Evolutionary conservation across 2,888 invertebrate genomes (phyloP), one percentile per base, ranked within the genome.

Genomic region (Pilophorus perplexus): DNA sequence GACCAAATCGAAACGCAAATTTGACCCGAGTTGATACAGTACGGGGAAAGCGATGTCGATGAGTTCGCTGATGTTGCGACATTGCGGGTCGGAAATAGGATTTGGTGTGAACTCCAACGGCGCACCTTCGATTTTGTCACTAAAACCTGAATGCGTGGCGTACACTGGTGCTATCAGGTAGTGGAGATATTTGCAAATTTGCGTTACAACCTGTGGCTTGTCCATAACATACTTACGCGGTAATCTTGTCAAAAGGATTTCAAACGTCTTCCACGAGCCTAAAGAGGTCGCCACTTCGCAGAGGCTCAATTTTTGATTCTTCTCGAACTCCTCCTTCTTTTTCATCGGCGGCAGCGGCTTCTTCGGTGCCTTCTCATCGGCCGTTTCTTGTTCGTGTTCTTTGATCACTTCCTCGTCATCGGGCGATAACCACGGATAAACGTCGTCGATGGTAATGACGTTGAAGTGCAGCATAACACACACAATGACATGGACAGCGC

Each of bases 241-340:
- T 69, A 98, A 80, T 64, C 89, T 83, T 72, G 87, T 86, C 25
- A 92, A 85, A 67, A 99, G 80, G 71, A 83, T 82, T 69, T 86
- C 83, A 2, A 93, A 93, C 74, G 89, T 89, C 16, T 85, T 83
- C 97, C 97, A 98, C 73, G 93, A 93, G 1, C 93, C 95, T 71
- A 94, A 85, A 70, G 85, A 84, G 6, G 98, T 77, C 52, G 97
- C 79, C 0, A 95, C 93, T 76, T 94, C 92, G 73, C 93, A 89
- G 22, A 99, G 81, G 23, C 94, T 92, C 73, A 96, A 85, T 79
- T 98, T 98, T 78, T 99, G 97, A 80, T 99, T 59, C 22, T 69
- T 68, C n/a, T 69, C 69, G 38, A 54, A 66, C 25, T 69, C 69
- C 23, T 66, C 67, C 10, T 67, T 68, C 18, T 54, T 48, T 33